A percentile compares a stretch with the other conserved stretches of the same genome.
Evolutionary conservation across 1,140 invertebrate species (phyloP).

Genomic region (Drosophila parvula): DNA sequence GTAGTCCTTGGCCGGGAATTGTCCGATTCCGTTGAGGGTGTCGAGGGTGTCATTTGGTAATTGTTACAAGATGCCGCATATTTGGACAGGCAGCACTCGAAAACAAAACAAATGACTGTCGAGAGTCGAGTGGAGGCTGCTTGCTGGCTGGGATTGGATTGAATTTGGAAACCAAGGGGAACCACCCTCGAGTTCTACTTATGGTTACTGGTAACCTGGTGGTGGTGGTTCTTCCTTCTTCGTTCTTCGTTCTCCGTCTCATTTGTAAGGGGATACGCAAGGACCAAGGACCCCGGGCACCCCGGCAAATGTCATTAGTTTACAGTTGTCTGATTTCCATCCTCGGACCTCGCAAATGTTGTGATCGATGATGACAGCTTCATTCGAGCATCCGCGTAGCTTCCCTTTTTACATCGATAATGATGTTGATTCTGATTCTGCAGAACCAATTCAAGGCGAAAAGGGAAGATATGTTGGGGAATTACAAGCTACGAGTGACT

Average conservation of each 20-base stretch:
- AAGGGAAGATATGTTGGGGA: background rate
- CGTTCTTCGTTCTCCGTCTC: background rate
- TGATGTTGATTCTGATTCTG: constrained; percentile 37
- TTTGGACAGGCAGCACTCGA: constrained; percentile 72
- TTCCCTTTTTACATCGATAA: constrained; percentile 27
- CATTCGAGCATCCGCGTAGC: constrained; percentile 13
- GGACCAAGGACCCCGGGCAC: background rate
- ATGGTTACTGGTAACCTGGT: constrained; percentile 20
- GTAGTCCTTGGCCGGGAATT: constrained; percentile 13
- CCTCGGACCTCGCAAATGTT: constrained; percentile 33
- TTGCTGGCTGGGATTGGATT: constrained; percentile 9
- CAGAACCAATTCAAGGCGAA: background rate
- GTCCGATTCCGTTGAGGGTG: constrained; percentile 24
- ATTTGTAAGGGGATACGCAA: constrained; percentile 64
- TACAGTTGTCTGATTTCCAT: constrained; percentile 81
- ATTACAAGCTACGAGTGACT: background rate
- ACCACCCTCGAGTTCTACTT: constrained; percentile 46
- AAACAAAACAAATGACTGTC: constrained; percentile 73
- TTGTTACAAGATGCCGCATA: constrained; percentile 82
- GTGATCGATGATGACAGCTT: constrained; percentile 78
- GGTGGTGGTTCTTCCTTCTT: too few relatives aligned
- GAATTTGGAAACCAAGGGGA: constrained; percentile 6
- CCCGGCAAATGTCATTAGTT: constrained; percentile 61
- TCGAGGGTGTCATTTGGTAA: constrained; percentile 83
- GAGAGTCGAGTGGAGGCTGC: constrained; percentile 13